Evolutionary conservation across 2,113 vertebrate genomes (phyloP), one percentile per base, ranked within the genome.

Genomic region (Entelurus aequoreus): DNA sequence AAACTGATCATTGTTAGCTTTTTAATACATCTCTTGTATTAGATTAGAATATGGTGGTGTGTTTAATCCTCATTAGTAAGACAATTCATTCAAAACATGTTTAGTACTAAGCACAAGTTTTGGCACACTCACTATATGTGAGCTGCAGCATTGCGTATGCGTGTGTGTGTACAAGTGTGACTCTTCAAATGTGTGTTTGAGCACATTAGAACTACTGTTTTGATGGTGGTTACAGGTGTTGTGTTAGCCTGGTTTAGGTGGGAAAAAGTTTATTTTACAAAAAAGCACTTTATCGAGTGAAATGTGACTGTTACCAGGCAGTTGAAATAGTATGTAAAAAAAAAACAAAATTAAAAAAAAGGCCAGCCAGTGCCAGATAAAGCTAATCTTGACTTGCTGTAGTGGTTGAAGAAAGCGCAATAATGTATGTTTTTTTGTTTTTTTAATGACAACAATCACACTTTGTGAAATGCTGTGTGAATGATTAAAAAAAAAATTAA

Each of bases 281-380:
- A 63, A 74, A 86, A 75, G 88, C 90, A 90, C 90, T 91, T 91
- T 92, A 91, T 81, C 81, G 65, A 80, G 81, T 78, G 54, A 82
- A 74, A 72, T 76, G 55, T 12, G 12, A 37, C 37, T 54, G 8
- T 16, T 16, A 42, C 15, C 7, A n/a, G 16, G 10, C n/a, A 21
- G 16, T 51, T 51, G 49, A 51, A 2, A 4, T 9, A 12, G 10
- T 5, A 46, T 46, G 42, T 46, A 44, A 44, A 44, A 11, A 14
- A 48, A 48, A 48, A 48, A 48, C 2, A 14, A 48, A 21, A 51
- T 21, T 0, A 38, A 35, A 57, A 57, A 57, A 44, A 40, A 42
- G n/a, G 16, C 42, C 42, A 46, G 42, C 42, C 42, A 4, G 42
- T 46, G 54, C 37, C 36, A 38, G 15, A 56, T 7, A 44, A 44